Conservation (phyloP, 2,113 vertebrate genomes). For the Cyanistes caeruleus region DNA sequence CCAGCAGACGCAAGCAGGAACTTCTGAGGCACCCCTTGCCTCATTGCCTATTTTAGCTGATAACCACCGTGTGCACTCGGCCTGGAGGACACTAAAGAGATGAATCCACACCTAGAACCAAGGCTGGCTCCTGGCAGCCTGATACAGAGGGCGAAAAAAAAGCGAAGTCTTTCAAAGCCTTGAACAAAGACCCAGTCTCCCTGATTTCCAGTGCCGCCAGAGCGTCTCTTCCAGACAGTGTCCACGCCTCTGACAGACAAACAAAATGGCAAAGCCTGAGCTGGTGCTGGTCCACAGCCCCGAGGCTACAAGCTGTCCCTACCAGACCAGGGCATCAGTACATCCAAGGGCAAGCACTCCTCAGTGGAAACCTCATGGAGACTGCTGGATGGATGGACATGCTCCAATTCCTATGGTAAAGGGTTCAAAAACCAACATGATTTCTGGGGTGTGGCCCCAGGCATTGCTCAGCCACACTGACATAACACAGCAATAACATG, state of each 20-base stretch:
- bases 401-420: neutral
- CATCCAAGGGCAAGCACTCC: neutral
- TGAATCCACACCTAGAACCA: conserved; percentile 10
- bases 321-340: neutral
- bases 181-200: neutral
- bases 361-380: rapidly evolving
- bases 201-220: rapidly evolving
- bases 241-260: neutral
- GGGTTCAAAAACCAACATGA: rapidly evolving
- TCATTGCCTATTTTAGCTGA: conserved; percentile 45
- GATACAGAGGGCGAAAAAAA: neutral
- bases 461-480: rapidly evolving
- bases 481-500: neutral
- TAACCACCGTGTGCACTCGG: neutral
- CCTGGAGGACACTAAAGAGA: neutral
- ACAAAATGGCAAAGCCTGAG: neutral
- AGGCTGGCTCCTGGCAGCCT: neutral
- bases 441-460: neutral
- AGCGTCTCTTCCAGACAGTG: rapidly evolving
- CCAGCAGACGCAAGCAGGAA: neutral
- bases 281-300: neutral
- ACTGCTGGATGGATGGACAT: rapidly evolving
- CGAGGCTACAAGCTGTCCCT: neutral
- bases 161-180: neutral
- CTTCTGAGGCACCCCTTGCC: neutral